Conservation (phyloP, 2,797 vertebrate species). For the Mormyrus proboscirostris region DNA sequence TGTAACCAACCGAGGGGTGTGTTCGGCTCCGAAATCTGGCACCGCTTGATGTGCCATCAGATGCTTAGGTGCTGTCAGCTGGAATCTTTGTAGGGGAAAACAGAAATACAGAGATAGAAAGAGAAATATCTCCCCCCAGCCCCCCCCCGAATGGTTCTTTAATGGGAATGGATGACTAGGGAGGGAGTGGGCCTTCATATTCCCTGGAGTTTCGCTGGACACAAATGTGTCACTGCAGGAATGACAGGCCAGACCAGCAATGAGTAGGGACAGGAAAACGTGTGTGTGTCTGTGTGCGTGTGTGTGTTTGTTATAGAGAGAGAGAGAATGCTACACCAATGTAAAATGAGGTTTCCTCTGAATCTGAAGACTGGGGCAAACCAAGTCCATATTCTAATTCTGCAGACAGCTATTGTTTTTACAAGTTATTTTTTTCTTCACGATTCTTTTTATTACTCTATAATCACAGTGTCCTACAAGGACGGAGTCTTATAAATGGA, state of each 20-base stretch:
- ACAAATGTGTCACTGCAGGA: neutral
- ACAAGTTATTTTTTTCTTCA: neutral
- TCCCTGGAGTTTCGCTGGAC: neutral
- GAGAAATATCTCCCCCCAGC: too few relatives aligned
- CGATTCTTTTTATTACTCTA: neutral
- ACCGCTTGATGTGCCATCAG: neutral
- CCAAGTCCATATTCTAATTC: neutral
- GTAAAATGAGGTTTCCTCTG: neutral
- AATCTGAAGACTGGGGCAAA: neutral
- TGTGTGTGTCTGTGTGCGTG: neutral
- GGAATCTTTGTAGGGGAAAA: neutral
- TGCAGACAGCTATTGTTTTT: neutral
- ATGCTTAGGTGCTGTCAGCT: conserved; percentile 1
- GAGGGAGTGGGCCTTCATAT: neutral
- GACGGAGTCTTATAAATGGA: neutral
- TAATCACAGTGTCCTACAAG: neutral
- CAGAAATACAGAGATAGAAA: neutral
- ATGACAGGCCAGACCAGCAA: neutral
- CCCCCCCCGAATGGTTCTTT: neutral
- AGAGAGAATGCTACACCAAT: neutral
- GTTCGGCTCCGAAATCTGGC: neutral
- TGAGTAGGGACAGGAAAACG: neutral
- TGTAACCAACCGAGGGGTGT: neutral
- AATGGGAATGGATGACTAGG: neutral
- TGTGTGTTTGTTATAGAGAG: neutral